phyloP scores from a whole-genome alignment of 2,888 invertebrate species.

The Aromia moschata region DNA sequence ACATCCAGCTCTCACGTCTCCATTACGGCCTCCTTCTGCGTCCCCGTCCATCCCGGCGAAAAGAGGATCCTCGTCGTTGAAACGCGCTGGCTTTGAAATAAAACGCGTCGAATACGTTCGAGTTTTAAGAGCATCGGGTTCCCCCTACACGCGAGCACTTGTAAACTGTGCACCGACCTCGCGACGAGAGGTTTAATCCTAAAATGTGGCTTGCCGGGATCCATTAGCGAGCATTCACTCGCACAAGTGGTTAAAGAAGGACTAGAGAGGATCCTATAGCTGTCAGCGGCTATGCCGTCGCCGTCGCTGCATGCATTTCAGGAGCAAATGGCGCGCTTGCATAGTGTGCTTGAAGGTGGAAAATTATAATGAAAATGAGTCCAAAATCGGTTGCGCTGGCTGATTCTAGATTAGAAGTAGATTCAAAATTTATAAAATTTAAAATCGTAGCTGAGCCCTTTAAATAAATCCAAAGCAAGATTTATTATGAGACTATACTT shows the following conservation, averaged over 20 bases:
- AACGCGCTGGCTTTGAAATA: slow-evolving; percentile 17
- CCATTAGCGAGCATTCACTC: slow-evolving; percentile 46
- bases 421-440: too few species aligned
- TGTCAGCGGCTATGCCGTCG: slow-evolving; percentile 32
- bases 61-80: slow-evolving; percentile 9
- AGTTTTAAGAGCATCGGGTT: slow-evolving; percentile 15
- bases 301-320: slow-evolving; percentile 5
- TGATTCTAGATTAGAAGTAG: too few species aligned
- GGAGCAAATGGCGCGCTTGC: background rate
- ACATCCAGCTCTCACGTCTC: slow-evolving; percentile 7
- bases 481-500: too few species aligned
- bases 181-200: slow-evolving; percentile 43
- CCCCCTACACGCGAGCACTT: slow-evolving; percentile 25
- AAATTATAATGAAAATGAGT: too few species aligned
- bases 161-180: slow-evolving; percentile 32
- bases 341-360: too few species aligned
- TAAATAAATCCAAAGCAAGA: too few species aligned
- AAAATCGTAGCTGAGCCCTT: too few species aligned
- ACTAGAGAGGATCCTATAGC: slow-evolving; percentile 18
- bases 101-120: slow-evolving; percentile 24
- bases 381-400: too few species aligned
- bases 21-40: background rate
- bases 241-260: slow-evolving; percentile 36
- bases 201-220: slow-evolving; percentile 42
- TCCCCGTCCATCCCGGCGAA: slow-evolving; percentile 7